Evolutionary conservation across 2,888 invertebrate species (phyloP).

Genomic region (Sericinus montela): DNA sequence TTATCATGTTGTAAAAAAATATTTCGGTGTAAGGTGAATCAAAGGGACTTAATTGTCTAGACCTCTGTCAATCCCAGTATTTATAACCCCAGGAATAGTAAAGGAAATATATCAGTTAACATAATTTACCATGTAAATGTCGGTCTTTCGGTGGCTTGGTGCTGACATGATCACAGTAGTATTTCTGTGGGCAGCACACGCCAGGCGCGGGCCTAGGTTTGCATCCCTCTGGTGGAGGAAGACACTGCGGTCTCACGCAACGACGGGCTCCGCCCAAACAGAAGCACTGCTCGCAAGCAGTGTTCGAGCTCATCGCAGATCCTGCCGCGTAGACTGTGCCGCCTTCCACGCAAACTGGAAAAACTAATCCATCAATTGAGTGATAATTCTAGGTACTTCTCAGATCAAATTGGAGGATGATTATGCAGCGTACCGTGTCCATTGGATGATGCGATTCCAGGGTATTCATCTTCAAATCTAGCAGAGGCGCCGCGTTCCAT

Average conservation of each 20-base stretch:
- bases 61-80: too few species aligned
- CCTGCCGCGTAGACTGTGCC: slow-evolving; percentile 87
- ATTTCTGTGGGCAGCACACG: slow-evolving; percentile 89
- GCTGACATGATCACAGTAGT: slow-evolving; percentile 77
- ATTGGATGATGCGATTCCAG: background rate
- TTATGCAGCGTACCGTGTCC: background rate
- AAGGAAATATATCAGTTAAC: too few species aligned
- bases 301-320: slow-evolving; percentile 89
- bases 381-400: too few species aligned
- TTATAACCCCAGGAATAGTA: too few species aligned
- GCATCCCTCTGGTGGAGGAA: slow-evolving; percentile 86
- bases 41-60: too few species aligned
- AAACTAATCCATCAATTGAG: slow-evolving; percentile 30
- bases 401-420: background rate
- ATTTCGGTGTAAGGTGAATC: too few species aligned
- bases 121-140: slow-evolving; percentile 38
- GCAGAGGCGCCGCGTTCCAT: background rate
- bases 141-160: slow-evolving; percentile 33
- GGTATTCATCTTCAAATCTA: slow-evolving; percentile 1
- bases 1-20: too few species aligned
- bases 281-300: slow-evolving; percentile 92
- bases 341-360: slow-evolving; percentile 84
- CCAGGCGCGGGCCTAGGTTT: slow-evolving; percentile 80
- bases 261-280: slow-evolving; percentile 86
- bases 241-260: slow-evolving; percentile 90